A percentile compares a stretch with the other conserved stretches of the same genome.
These are phyloP conservation scores for Pseudococcus longispinus DNA, from an alignment of 2,888 invertebrate genomes.

Conservation along the genomic window DNA sequence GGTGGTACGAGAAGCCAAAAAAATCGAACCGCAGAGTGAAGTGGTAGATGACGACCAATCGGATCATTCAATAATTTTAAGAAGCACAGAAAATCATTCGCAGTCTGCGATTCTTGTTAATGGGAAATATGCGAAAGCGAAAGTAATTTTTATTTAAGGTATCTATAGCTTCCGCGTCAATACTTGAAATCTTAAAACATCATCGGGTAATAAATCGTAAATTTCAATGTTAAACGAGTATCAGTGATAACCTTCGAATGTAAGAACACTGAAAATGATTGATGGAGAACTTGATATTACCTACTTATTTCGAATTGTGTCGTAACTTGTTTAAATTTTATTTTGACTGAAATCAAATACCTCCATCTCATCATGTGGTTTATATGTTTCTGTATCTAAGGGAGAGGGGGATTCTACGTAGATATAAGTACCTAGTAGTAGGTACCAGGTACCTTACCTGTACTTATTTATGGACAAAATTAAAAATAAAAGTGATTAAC, in stretches of 20 bases:
- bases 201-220: background rate
- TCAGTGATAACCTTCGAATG: background rate
- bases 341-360: conserved; percentile 15
- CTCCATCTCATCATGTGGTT: background rate
- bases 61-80: conserved; percentile 21
- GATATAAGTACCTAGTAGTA: too few relatives aligned
- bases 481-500: too few relatives aligned
- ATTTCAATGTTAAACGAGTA: background rate
- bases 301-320: background rate
- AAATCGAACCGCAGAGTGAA: conserved; percentile 61
- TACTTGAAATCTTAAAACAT: background rate
- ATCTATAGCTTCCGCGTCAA: background rate
- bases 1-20: conserved; percentile 72
- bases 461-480: conserved; percentile 61
- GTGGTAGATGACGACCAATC: conserved; percentile 42
- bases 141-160: conserved; percentile 27
- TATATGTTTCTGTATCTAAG: too few relatives aligned
- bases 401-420: too few relatives aligned
- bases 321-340: background rate
- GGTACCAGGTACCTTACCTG: conserved; percentile 63
- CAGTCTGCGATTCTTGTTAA: conserved; percentile 38
- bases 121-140: background rate
- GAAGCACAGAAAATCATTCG: background rate
- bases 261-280: background rate
- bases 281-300: background rate